Percentiles rank a stretch among this genome's conserved stretches.
Evolutionary conservation across 2,888 invertebrate genomes (phyloP).

Genomic region (Choristoneura rosaceana): DNA sequence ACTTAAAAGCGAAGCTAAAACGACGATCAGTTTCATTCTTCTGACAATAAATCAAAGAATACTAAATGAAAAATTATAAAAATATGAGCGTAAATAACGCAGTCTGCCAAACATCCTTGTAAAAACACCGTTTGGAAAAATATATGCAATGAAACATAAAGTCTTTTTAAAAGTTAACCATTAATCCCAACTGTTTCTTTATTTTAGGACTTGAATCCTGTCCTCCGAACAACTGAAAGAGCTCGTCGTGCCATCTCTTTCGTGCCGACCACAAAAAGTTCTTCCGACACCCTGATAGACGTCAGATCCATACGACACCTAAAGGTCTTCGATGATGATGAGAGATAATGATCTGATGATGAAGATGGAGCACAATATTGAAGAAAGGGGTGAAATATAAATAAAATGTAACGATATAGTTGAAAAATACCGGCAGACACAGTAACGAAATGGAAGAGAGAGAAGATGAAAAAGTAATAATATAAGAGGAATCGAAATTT

Average conservation of each 20-base stretch:
- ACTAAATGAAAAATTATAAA: too few species aligned
- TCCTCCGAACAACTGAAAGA: constrained; percentile 84
- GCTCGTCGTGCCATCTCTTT: constrained; percentile 89
- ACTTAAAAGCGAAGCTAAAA: too few species aligned
- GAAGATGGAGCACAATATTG: not conserved
- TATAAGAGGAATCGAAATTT: too few species aligned
- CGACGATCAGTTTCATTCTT: too few species aligned
- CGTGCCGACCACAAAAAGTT: constrained; percentile 87
- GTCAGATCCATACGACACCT: constrained; percentile 75
- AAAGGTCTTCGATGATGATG: constrained; percentile 71
- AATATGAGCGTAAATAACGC: too few species aligned
- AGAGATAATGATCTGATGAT: constrained; percentile 56
- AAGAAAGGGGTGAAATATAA: not conserved
- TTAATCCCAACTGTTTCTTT: not conserved
- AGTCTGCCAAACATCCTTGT: too few species aligned
- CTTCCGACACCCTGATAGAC: constrained; percentile 80
- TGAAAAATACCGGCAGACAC: not conserved
- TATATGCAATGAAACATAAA: not conserved
- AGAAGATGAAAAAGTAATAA: too few species aligned
- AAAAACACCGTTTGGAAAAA: too few species aligned
- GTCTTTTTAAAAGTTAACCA: not conserved
- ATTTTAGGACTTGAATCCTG: constrained; percentile 81
- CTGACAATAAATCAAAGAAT: too few species aligned
- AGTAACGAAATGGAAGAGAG: too few species aligned
- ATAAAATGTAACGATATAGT: too few species aligned